Conservation (phyloP, 1,140 invertebrate genomes). For the Frieseomelitta varia region DNA sequence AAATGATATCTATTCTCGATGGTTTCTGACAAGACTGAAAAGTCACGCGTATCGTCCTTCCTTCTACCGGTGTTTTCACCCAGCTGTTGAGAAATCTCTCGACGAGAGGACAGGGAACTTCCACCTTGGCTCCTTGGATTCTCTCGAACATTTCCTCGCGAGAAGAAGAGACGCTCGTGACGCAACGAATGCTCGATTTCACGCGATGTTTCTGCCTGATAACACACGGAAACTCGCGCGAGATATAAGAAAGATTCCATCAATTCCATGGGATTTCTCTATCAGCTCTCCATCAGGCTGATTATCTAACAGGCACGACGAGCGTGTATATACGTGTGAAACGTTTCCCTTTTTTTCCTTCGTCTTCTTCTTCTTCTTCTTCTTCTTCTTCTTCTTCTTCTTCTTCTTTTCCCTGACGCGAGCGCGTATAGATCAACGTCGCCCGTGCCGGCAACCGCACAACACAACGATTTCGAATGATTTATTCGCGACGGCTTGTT, state of each 20-base stretch:
- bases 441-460: neutral
- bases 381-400: neutral
- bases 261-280: slow-evolving; percentile 48
- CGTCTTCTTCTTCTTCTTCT: neutral
- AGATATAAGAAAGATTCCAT: slow-evolving; percentile 23
- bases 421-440: slow-evolving; percentile 53
- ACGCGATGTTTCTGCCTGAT: slow-evolving; percentile 38
- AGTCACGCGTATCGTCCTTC: neutral
- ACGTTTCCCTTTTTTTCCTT: slow-evolving; percentile 11
- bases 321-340: slow-evolving; percentile 15
- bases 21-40: no score
- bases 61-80: neutral
- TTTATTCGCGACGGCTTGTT: slow-evolving; percentile 56
- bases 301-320: slow-evolving; percentile 42
- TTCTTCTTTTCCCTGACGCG: neutral
- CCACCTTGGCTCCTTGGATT: neutral
- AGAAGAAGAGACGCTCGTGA: neutral
- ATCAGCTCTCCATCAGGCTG: slow-evolving; percentile 30
- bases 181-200: slow-evolving; percentile 28
- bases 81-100: no score
- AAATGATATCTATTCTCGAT: no score
- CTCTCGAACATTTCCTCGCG: neutral
- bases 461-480: slow-evolving; percentile 41
- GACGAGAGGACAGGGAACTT: neutral
- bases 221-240: neutral